Base-by-base conservation (phyloP, 2,113 vertebrate species). In the Lota lota region DNA sequence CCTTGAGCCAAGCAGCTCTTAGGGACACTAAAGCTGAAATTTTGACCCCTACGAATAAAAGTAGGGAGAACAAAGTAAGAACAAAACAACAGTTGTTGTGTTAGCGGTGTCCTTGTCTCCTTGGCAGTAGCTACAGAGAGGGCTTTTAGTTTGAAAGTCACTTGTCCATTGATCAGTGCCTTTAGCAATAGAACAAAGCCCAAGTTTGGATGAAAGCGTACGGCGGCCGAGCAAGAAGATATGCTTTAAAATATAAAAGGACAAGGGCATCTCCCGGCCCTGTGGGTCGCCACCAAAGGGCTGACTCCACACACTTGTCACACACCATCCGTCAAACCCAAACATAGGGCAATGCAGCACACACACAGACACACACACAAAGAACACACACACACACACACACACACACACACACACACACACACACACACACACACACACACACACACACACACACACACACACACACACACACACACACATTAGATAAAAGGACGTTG, bases 241-340 rank as follows among this genome's bases (percentile, higher is more conserved):
- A 74, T 60, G 75, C 72, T 77, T 75, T 85, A 72, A 86, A 86
- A 87, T 85, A 79, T 73, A 68, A 86, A 83, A 84, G 73, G 81
- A 88, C 85, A 87, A 88, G 86, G 85, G 73, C 81, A 83, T 87
- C 81, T 75, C 79, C 73, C 64, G 79, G 77, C 81, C 83, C 83
- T 74, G 72, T 15, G 70, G 88, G 83, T 78, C 75, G 76, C 76
- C 82, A 81, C 80, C 84, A 84, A 89, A 89, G 86, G 84, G 88
- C 88, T 88, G 84, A 88, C 83, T 89, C 81, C 83, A 87, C 83
- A 85, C 78, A 83, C 77, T 83, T 89, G 86, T 89, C 88, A 88
- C 78, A 86, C 71, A 79, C 79, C 86, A 89, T 89, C 82, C 70
- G 70, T 89, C 88, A 89, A 83, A 81, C 66, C 74, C 78, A 68